These are phyloP conservation scores for Drosophila ezoana DNA, from an alignment of 2,888 invertebrate species.

Conservation along the genomic window DNA sequence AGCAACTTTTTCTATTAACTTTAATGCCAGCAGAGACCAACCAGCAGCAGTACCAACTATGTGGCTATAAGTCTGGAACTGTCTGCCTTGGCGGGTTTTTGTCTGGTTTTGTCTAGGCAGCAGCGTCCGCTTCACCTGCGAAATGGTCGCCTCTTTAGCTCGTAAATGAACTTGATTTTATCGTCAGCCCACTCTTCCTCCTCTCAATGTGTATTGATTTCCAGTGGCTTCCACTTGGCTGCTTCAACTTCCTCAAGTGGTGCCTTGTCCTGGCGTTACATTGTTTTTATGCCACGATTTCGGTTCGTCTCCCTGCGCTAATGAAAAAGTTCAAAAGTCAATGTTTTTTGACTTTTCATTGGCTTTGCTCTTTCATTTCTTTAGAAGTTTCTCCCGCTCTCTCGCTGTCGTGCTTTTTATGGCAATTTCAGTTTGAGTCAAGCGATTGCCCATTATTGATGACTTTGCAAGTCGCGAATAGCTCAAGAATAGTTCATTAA, in stretches of 20 bases:
- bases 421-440: slow-evolving; percentile 50
- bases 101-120: slow-evolving; percentile 35
- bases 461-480: slow-evolving; percentile 46
- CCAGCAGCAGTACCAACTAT: slow-evolving; percentile 54
- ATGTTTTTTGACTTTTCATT: slow-evolving; percentile 61
- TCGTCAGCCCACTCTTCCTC: slow-evolving; percentile 47
- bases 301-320: slow-evolving; percentile 54
- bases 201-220: slow-evolving; percentile 68
- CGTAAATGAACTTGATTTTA: slow-evolving; percentile 80
- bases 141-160: slow-evolving; percentile 63
- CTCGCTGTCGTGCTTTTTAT: slow-evolving; percentile 22
- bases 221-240: slow-evolving; percentile 72
- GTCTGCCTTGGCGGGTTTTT: slow-evolving; percentile 34
- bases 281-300: slow-evolving; percentile 69
- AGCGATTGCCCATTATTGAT: slow-evolving; percentile 64
- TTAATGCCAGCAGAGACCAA: slow-evolving; percentile 72
- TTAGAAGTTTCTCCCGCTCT: slow-evolving; percentile 38
- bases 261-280: slow-evolving; percentile 32
- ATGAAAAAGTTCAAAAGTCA: slow-evolving; percentile 80
- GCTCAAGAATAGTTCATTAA: slow-evolving; percentile 50
- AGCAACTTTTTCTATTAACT: slow-evolving; percentile 80
- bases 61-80: slow-evolving; percentile 38
- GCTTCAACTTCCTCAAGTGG: slow-evolving; percentile 67
- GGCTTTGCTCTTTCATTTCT: slow-evolving; percentile 10
- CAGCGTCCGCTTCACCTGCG: slow-evolving; percentile 52